Conservation (phyloP, 1,140 invertebrate species). For the Drosophila ficusphila region DNA sequence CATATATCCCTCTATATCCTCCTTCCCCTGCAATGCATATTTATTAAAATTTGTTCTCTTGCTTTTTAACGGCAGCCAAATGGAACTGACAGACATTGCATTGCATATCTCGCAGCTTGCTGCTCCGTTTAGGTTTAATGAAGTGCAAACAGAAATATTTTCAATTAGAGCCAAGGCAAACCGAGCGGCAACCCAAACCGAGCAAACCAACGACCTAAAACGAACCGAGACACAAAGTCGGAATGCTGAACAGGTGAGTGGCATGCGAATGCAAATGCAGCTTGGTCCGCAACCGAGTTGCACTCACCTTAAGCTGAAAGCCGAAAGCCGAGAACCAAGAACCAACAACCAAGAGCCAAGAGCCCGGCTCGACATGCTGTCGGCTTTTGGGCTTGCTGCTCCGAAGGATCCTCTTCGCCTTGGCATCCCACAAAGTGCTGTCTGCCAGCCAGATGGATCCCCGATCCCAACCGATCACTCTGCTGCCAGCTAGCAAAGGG, state of each 20-base stretch:
- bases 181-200: slow-evolving; percentile 7
- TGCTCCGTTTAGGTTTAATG: slow-evolving; percentile 65
- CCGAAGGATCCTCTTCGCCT: too few relatives aligned
- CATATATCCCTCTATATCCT: slow-evolving; percentile 1
- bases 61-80: slow-evolving; percentile 10
- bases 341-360: too few relatives aligned
- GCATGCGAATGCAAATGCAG: slow-evolving; percentile 78
- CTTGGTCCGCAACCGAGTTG: slow-evolving; percentile 40
- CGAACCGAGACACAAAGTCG: slow-evolving; percentile 44
- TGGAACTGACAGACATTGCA: slow-evolving; percentile 32
- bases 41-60: slow-evolving; percentile 40
- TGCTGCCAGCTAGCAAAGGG: not conserved
- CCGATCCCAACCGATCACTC: slow-evolving; percentile 6
- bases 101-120: slow-evolving; percentile 32
- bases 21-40: too few relatives aligned
- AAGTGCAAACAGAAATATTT: slow-evolving; percentile 79
- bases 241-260: slow-evolving; percentile 61
- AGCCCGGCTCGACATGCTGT: too few relatives aligned
- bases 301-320: slow-evolving; percentile 71
- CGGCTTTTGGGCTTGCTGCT: too few relatives aligned
- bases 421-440: slow-evolving; percentile 26
- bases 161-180: slow-evolving; percentile 64
- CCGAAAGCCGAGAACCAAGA: too few relatives aligned
- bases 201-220: slow-evolving; percentile 26
- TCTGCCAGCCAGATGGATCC: slow-evolving; percentile 12